phyloP scores from a whole-genome alignment of 2,113 vertebrate species.

The Seriola aureovittata region DNA sequence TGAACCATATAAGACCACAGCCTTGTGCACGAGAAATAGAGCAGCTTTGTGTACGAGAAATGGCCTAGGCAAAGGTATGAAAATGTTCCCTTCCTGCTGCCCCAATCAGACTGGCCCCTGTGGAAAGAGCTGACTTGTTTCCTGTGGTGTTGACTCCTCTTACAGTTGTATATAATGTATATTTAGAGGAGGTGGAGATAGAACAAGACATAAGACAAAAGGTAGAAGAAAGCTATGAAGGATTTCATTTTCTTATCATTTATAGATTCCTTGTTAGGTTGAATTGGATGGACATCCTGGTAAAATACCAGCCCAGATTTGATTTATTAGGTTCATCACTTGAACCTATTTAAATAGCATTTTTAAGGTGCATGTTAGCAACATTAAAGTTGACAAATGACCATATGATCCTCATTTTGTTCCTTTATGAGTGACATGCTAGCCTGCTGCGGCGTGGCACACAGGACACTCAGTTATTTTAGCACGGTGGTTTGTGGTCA shows the following conservation, averaged over 20 bases:
- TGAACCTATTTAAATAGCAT: not conserved
- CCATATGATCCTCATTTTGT: conserved; percentile 18
- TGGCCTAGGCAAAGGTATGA: conserved; percentile 60
- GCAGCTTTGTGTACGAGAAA: conserved; percentile 68
- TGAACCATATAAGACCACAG: conserved; percentile 48
- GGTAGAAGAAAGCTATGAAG: not conserved
- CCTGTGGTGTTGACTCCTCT: conserved; percentile 48
- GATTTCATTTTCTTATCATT: conserved; percentile 12
- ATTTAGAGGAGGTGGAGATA: conserved; percentile 45
- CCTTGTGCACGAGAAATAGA: conserved; percentile 65
- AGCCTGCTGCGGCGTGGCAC: conserved; percentile 1
- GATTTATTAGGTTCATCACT: conserved; percentile 17
- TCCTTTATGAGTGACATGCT: not conserved
- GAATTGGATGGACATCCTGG: conserved; percentile 18
- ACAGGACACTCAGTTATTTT: conserved; percentile 30
- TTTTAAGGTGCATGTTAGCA: not conserved
- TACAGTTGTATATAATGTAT: conserved; percentile 31
- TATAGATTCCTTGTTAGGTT: conserved; percentile 3
- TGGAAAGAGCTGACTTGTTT: conserved; percentile 53
- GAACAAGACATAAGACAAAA: not conserved
- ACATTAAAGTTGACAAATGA: conserved; percentile 30
- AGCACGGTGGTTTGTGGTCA: conserved; percentile 17
- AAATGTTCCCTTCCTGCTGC: conserved; percentile 59
- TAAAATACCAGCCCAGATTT: conserved; percentile 8
- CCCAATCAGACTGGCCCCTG: conserved; percentile 31